Evolutionary conservation across 1,140 invertebrate species (phyloP), one percentile per base, ranked within the genome.

Genomic region (Drepana arcuata): DNA sequence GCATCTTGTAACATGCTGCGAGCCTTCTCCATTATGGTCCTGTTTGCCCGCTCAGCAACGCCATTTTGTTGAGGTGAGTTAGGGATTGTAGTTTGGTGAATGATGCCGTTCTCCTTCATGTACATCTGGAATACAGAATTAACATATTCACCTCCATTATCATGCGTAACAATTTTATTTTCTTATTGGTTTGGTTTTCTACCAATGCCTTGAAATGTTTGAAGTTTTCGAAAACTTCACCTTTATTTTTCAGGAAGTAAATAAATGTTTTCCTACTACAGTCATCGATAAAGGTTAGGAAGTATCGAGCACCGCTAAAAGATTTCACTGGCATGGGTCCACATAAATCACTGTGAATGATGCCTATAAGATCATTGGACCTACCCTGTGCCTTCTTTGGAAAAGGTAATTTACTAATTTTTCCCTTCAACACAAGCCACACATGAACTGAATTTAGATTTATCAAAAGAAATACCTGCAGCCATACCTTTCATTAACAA

Each of bases 41-140:
- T 30, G 28, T 51, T 61, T 1, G 34, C 29, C 3, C 42, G 35
- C 41, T 84, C 77, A 29, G 57, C 44, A 7, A 63, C 40, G n/a
- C 71, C 75, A 59, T 85, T 85, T 43, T 81, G 71, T 32, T 83
- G 38, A 16, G 79, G 77, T 4, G 63, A 66, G 31, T 84, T 74
- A 1, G 49, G 18, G 1, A 63, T 57, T 5, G 77, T 75, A 4
- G 25, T 46, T 40, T 79, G 58, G 41, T 77, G 72, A 26, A 34
- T 25, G 15, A 80, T 78, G 2, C 71, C 77, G 29, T 34, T 14
- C 10, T 50, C 16, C 16, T 31, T 23, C 23, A 47, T n/a, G 18
- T 11, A 37, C 1, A 0, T 25, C 29, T 41, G 5, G 6, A 50
- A 41, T 9, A 18, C 4, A 2, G 27, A 29, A 41, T 63, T 69